These are phyloP conservation scores for Tetramorium parvispinum DNA, from an alignment of 1,140 invertebrate species.

Conservation along the genomic window DNA sequence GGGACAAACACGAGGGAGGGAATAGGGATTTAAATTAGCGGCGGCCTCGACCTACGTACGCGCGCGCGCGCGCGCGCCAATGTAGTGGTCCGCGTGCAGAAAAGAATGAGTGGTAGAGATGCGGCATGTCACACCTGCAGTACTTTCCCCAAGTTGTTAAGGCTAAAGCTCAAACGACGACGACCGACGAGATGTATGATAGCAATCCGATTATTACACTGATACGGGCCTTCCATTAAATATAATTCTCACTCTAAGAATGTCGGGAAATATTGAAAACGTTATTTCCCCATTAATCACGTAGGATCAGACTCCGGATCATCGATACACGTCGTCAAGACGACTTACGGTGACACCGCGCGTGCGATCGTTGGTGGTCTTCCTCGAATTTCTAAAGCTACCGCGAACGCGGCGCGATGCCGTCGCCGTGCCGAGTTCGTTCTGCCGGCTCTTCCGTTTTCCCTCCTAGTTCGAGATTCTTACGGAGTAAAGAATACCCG, in stretches of 20 bases:
- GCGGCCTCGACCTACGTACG: slow-evolving; percentile 60
- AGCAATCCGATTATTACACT: neutral
- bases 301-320: neutral
- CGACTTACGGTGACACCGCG: slow-evolving; percentile 6
- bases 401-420: neutral
- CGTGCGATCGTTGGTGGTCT: slow-evolving; percentile 51
- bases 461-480: slow-evolving; percentile 29
- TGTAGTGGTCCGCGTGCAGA: neutral
- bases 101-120: neutral
- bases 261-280: neutral
- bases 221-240: neutral
- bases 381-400: slow-evolving; percentile 42
- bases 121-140: slow-evolving; percentile 37
- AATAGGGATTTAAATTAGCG: slow-evolving; percentile 62
- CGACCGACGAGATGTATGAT: neutral
- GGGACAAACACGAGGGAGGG: slow-evolving; percentile 35
- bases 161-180: neutral
- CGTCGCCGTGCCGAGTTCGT: neutral
- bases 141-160: neutral
- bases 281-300: slow-evolving; percentile 20
- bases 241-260: neutral
- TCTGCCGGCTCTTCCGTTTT: slow-evolving; percentile 20
- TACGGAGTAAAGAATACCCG: slow-evolving; percentile 69
- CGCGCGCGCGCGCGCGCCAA: neutral
- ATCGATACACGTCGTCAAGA: neutral